Conservation (phyloP, 2,888 invertebrate species). For the Oxyteleia sp. region DNA sequence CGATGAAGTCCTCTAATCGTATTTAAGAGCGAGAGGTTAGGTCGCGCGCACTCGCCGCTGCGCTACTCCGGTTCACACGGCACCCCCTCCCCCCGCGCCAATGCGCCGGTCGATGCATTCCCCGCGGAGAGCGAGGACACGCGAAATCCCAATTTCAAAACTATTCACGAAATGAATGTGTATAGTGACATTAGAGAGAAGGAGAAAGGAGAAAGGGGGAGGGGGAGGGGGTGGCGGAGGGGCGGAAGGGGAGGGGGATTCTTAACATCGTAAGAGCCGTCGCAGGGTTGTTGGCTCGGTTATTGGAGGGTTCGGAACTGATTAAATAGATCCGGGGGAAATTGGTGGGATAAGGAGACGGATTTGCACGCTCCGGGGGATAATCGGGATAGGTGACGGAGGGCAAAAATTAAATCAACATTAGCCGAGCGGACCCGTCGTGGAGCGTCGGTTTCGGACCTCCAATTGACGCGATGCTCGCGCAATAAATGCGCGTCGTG, state of each 20-base stretch:
- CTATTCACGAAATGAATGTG: conserved; percentile 23
- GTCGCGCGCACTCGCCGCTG: conserved; percentile 19
- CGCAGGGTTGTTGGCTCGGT: conserved; percentile 19
- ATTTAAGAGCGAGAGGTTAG: conserved; percentile 31
- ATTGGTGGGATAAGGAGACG: conserved; percentile 15
- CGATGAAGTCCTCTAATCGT: too few species aligned
- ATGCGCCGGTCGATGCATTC: conserved; percentile 42
- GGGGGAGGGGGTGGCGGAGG: too few species aligned
- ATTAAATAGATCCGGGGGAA: conserved; percentile 14
- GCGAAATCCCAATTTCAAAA: conserved; percentile 41
- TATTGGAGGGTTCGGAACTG: background rate
- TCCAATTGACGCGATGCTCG: too few species aligned
- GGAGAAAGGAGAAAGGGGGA: too few species aligned
- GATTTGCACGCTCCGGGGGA: conserved; percentile 19
- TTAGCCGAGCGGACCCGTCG: background rate
- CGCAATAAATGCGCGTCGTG: too few species aligned
- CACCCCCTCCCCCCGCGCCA: conserved; percentile 5
- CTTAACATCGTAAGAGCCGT: conserved; percentile 16
- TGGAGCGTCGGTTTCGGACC: too few species aligned
- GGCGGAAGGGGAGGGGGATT: background rate
- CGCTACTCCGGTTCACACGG: conserved; percentile 41
- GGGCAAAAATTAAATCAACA: conserved; percentile 8
- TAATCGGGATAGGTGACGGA: conserved; percentile 2
- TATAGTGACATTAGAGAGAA: conserved; percentile 21
- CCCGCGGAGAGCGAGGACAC: conserved; percentile 33